phyloP scores from a whole-genome alignment of 2,888 invertebrate genomes.

The Chymomyza procnemis region DNA sequence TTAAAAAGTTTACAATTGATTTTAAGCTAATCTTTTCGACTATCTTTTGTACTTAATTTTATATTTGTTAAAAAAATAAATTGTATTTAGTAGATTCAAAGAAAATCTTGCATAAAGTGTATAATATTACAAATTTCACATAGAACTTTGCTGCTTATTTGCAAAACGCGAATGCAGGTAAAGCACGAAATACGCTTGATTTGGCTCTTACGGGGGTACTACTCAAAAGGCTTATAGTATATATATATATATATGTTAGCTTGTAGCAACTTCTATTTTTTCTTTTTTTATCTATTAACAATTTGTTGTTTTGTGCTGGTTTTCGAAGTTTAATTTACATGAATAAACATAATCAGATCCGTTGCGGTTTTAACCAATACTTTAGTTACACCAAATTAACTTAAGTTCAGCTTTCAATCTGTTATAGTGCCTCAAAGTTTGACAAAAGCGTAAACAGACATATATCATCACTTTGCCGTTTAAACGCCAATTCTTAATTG shows the following conservation, averaged over 20 bases:
- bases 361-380: background rate
- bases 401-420: background rate
- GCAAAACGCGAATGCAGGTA: constrained; percentile 16
- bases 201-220: background rate
- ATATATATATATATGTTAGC: constrained; percentile 9
- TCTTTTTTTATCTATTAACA: background rate
- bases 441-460: background rate
- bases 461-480: background rate
- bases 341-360: background rate
- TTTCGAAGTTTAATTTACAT: background rate
- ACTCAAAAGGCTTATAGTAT: constrained; percentile 32
- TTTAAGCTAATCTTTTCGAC: background rate
- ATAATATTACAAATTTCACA: background rate
- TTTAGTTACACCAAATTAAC: background rate
- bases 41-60: background rate
- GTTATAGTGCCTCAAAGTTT: background rate
- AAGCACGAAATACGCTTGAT: background rate
- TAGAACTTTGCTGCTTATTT: background rate
- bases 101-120: background rate
- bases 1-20: background rate
- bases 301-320: background rate
- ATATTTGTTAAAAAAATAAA: background rate
- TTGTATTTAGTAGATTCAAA: background rate
- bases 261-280: background rate
- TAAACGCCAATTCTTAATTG: constrained; percentile 4